Conservation (phyloP, 1,140 invertebrate genomes). For the Drosophila virilis region DNA sequence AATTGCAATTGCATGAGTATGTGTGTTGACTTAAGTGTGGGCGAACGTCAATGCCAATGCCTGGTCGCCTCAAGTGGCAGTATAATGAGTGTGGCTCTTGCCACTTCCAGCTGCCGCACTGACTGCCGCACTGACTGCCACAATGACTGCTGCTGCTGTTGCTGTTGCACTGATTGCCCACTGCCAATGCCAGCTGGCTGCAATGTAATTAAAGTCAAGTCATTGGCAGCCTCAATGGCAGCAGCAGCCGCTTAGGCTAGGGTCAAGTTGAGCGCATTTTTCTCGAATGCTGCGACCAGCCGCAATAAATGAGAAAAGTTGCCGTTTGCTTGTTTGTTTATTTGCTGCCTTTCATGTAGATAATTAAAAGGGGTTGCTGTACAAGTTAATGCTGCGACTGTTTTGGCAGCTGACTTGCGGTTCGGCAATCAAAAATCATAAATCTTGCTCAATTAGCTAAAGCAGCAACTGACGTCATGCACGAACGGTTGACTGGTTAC, state of each 20-base stretch:
- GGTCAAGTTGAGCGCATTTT: constrained; percentile 15
- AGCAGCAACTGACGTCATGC: constrained; percentile 43
- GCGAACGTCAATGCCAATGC: constrained; percentile 43
- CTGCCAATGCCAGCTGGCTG: constrained; percentile 51
- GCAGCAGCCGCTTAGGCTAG: constrained; percentile 36
- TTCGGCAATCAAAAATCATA: constrained; percentile 74
- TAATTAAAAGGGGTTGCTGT: constrained; percentile 67
- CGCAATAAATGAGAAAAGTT: constrained; percentile 66
- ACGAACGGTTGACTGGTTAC: constrained; percentile 15
- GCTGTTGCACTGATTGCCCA: constrained; percentile 61
- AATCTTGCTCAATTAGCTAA: constrained; percentile 72
- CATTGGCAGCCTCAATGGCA: constrained; percentile 60
- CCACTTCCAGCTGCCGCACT: constrained; percentile 15
- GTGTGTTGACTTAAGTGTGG: constrained; percentile 29
- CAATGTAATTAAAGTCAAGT: constrained; percentile 79
- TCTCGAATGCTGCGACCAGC: neutral
- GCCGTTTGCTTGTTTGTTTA: constrained; percentile 17
- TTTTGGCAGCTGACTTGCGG: constrained; percentile 70
- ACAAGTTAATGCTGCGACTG: constrained; percentile 32
- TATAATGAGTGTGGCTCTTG: constrained; percentile 73
- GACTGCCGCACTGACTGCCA: neutral
- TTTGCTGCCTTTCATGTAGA: constrained; percentile 8
- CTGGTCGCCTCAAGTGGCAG: constrained; percentile 59
- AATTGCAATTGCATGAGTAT: constrained; percentile 10
- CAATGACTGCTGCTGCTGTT: neutral